Base-by-base conservation (phyloP, 2,113 vertebrate genomes). In the Damaliscus lunatus region DNA sequence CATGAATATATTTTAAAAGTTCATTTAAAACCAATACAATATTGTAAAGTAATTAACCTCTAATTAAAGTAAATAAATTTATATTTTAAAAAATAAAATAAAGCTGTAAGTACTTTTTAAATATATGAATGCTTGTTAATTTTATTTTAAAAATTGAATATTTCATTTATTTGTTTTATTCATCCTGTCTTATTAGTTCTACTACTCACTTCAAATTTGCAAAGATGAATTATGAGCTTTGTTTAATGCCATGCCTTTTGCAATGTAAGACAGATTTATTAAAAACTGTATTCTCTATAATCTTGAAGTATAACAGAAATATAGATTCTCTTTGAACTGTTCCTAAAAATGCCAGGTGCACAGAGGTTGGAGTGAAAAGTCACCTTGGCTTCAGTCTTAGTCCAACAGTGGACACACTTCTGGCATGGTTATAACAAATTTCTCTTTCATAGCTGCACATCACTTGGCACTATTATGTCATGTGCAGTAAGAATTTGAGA, bases 361-460 rank as follows among this genome's bases (percentile, higher is more conserved):
- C 6, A 62, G 19, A 50, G 0, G 3, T 14, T 86, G 2, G 2
- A 59, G 2, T 27, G 1, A 33, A 53, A 85, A 29, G 27, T 0
- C 2, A 21, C 13, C 15, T 40, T 64, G 25, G 6, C 31, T 88
- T 48, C 21, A 81, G 27, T 0, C 3, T 71, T 93, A 6, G 6
- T 89, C 25, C 36, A 67, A 53, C 23, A 64, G 59, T 25, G 17
- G 15, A 21, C 3, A 82, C 1, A 52, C 17, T 53, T 81, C 15
- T 40, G 10, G 15, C 25, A 50, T 23, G 7, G 3, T 84, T 71
- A 12, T 62, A 57, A 0, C 10, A 83, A 12, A n/a, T 3, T 84
- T 91, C 1, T 50, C 13, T 82, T 67, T 94, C 48, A 78, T 2
- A 11, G 3, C 9, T 77, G 1, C 78, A 11, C 0, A 10, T 92